Conservation (phyloP, 2,797 vertebrate genomes). For the Neostethus bicornis region DNA sequence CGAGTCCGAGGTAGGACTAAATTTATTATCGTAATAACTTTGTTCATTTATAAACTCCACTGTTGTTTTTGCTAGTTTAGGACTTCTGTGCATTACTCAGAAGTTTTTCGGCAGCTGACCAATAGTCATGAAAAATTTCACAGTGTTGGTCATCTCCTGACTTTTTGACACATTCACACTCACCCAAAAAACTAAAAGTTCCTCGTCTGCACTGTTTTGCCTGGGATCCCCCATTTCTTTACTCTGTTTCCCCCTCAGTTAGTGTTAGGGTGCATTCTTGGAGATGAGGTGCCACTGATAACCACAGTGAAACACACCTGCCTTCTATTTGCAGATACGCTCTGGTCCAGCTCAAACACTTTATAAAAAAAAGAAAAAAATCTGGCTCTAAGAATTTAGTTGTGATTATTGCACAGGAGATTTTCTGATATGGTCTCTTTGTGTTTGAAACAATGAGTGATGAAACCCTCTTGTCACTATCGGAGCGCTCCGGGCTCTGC, state of each 20-base stretch:
- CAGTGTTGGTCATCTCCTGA: background rate
- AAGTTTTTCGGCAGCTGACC: background rate
- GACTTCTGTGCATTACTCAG: background rate
- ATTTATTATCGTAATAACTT: background rate
- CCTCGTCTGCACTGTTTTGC: conserved; percentile 7
- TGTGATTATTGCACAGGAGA: conserved; percentile 5
- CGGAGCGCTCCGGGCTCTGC: conserved; percentile 29
- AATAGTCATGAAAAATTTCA: background rate
- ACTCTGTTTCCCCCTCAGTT: conserved; percentile 1
- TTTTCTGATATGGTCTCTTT: conserved; percentile 31
- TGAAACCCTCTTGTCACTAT: conserved; percentile 50
- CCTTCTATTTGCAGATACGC: conserved; percentile 22
- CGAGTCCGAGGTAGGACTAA: conserved; percentile 75
- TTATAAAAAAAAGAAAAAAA: conserved; percentile 1
- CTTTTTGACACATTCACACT: conserved; percentile 17
- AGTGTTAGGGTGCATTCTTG: conserved; percentile 1
- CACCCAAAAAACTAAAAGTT: conserved; percentile 1
- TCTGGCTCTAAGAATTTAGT: background rate
- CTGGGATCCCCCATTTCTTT: background rate
- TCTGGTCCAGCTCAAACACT: conserved; percentile 37
- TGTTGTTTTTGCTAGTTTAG: background rate
- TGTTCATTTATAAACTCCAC: background rate
- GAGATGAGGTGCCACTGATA: conserved; percentile 38
- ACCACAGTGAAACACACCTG: conserved; percentile 15
- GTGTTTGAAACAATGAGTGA: conserved; percentile 41